Evolutionary conservation across 2,888 invertebrate genomes (phyloP).

Genomic region (Anorthoa munda): DNA sequence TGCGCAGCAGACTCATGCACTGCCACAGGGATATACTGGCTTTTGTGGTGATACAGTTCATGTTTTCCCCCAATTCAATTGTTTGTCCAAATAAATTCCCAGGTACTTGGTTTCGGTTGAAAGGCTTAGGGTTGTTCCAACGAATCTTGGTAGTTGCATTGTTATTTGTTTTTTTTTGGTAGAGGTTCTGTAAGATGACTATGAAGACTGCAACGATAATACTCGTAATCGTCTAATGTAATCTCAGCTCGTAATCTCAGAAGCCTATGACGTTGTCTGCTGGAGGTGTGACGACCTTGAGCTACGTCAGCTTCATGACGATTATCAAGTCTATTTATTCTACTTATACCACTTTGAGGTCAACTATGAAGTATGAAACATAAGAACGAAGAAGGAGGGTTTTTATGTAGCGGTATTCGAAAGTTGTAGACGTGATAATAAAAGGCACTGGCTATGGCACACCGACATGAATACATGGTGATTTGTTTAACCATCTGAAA

Average conservation of each 20-base stretch:
- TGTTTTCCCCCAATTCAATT: too few species aligned
- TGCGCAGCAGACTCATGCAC: too few species aligned
- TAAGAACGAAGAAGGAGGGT: neutral
- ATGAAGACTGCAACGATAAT: constrained; percentile 69
- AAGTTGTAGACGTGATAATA: neutral
- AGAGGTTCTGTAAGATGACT: constrained; percentile 62
- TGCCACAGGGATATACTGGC: too few species aligned
- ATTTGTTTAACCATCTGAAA: neutral
- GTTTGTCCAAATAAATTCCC: too few species aligned
- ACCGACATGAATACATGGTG: neutral
- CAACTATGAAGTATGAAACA: constrained; percentile 46
- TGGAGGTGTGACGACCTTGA: constrained; percentile 70
- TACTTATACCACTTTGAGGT: constrained; percentile 71
- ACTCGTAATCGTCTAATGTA: too few species aligned
- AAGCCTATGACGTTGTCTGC: constrained; percentile 71
- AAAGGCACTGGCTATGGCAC: neutral
- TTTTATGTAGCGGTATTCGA: too few species aligned
- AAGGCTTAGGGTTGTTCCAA: too few species aligned
- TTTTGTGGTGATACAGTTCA: too few species aligned
- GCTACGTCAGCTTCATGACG: constrained; percentile 70
- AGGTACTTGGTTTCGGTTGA: too few species aligned
- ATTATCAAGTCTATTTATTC: constrained; percentile 72
- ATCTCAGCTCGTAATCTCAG: too few species aligned
- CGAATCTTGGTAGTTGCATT: too few species aligned
- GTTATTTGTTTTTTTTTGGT: too few species aligned